These are phyloP conservation scores for Anabas testudineus DNA, from an alignment of 2,797 vertebrate genomes.

Conservation along the genomic window DNA sequence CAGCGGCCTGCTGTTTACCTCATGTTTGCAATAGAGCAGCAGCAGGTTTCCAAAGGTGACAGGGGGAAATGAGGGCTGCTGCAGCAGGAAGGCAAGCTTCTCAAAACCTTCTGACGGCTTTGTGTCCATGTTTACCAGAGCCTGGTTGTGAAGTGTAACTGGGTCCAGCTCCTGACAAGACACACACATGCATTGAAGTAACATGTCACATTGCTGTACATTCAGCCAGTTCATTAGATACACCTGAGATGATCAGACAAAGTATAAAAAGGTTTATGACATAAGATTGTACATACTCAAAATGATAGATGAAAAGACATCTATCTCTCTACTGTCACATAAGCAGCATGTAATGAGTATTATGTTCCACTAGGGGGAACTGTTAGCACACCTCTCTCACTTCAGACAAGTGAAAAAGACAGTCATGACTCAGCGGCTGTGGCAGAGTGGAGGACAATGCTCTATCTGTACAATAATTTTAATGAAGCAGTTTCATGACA, in stretches of 20 bases:
- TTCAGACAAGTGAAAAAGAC: neutral
- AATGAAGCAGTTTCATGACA: slow-evolving; percentile 27
- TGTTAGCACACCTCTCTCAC: slow-evolving; percentile 21
- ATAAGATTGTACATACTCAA: neutral
- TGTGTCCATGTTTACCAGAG: slow-evolving; percentile 94
- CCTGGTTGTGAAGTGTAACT: slow-evolving; percentile 96
- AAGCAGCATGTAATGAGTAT: neutral
- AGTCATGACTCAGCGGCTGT: neutral
- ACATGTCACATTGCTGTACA: neutral
- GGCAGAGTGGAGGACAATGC: slow-evolving; percentile 17
- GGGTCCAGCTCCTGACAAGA: slow-evolving; percentile 89
- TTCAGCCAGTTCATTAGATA: neutral
- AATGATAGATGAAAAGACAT: neutral
- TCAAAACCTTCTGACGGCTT: slow-evolving; percentile 95
- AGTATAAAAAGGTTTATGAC: too few relatives aligned
- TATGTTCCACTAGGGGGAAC: slow-evolving; percentile 48
- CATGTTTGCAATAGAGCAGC: slow-evolving; percentile 95
- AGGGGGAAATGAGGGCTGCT: slow-evolving; percentile 94
- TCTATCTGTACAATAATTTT: slow-evolving; percentile 27
- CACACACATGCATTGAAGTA: slow-evolving; percentile 3
- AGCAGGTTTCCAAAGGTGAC: slow-evolving; percentile 96
- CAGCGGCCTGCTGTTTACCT: slow-evolving; percentile 72
- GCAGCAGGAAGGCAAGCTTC: slow-evolving; percentile 94
- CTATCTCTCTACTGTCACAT: neutral
- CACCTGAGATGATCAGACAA: too few relatives aligned